Base-by-base conservation (phyloP, 2,113 vertebrate species). In the Archocentrus centrarchus region DNA sequence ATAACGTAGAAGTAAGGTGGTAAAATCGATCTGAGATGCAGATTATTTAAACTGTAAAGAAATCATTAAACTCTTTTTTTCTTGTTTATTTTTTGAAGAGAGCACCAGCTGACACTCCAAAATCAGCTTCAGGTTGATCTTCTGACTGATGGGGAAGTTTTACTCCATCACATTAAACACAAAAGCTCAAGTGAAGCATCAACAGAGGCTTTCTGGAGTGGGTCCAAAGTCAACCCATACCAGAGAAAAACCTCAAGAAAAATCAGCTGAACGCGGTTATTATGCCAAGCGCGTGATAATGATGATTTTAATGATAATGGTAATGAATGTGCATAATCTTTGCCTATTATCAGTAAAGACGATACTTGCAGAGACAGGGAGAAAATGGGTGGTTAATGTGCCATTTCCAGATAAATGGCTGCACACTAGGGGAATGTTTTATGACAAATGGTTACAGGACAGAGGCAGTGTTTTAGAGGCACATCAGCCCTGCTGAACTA, bases 241-340 rank as follows among this genome's bases (percentile, higher is more conserved):
- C 18, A n/a, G 17, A 18, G 24, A 58, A 81, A 66, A 84, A 66
- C 57, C 80, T 15, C 3, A 20, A 80, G 82, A 89, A 73, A 73
- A 55, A 84, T 84, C 83, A 30, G 73, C 82, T 84, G 60, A 90
- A 76, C 2, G 17, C n/a, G 22, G 80, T 89, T 91, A 92, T 93
- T 92, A 91, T 91, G 86, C 89, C 86, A 83, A 89, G 84, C 32
- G 17, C 81, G 59, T 7, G 81, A 85, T 90, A 91, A 92, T 87
- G 91, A 89, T 87, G 90, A 91, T 92, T 88, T 88, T 90, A 90
- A 95, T 89, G 92, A 90, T 92, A 92, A 93, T 95, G 87, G 75
- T 94, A 94, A 94, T 94, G 91, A 94, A 93, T 91, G 85, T 92
- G 91, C 92, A 92, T 93, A 94, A 94, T 94, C 91, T 89, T 85